Percentiles rank a stretch among this genome's conserved stretches.
These are phyloP conservation scores for Ricordea florida DNA, from an alignment of 92 coral and sea anemone genomes.

Conservation along the genomic window DNA sequence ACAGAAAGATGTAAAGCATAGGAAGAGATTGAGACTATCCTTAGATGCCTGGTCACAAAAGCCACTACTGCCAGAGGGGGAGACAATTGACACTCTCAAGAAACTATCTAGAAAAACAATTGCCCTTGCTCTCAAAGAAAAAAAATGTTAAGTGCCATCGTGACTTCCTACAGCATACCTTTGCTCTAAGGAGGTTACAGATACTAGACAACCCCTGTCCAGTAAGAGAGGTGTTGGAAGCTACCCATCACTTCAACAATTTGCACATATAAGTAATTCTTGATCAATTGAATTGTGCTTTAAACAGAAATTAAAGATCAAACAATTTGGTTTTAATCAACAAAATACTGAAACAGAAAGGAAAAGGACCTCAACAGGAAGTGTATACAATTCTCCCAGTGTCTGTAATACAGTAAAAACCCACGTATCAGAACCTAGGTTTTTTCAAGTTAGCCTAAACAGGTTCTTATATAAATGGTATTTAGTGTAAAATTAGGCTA, in stretches of 20 bases:
- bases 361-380: conserved; percentile 3
- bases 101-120: not conserved
- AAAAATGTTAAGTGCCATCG: not conserved
- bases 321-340: conserved; percentile 3
- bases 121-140: conserved; percentile 8
- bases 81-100: conserved; percentile 22
- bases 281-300: not conserved
- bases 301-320: conserved; percentile 1
- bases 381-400: conserved; percentile 3
- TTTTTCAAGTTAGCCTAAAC: no score
- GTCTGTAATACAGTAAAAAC: no score
- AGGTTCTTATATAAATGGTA: no score
- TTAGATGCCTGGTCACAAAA: conserved; percentile 19
- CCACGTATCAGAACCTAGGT: no score
- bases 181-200: conserved; percentile 30
- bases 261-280: conserved; percentile 39
- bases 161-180: conserved; percentile 22
- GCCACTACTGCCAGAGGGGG: conserved; percentile 30
- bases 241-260: conserved; percentile 27
- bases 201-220: conserved; percentile 19
- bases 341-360: not conserved
- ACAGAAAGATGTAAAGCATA: not conserved
- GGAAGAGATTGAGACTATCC: not conserved
- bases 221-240: conserved; percentile 29
- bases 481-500: no score